phyloP scores from a whole-genome alignment of 2,888 invertebrate species.

The Yponomeuta evonymella region DNA sequence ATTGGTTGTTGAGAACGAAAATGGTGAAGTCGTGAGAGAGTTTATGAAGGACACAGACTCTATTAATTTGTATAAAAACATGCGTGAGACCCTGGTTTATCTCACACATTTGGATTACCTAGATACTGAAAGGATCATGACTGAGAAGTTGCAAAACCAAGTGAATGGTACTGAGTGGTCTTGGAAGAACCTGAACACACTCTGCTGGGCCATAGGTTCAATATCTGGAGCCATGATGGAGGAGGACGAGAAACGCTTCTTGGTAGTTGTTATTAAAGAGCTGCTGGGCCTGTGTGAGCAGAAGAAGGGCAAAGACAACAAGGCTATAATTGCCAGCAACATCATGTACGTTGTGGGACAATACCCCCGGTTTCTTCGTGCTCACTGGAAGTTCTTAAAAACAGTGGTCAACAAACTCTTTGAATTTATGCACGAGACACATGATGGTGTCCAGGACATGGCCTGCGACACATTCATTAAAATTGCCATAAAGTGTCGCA shows the following conservation, averaged over 20 bases:
- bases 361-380: slow-evolving; percentile 97
- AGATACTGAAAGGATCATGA: slow-evolving; percentile 99
- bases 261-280: slow-evolving; percentile 99
- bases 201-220: slow-evolving; percentile 99
- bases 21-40: slow-evolving; percentile 98
- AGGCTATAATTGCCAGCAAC: slow-evolving; percentile 99
- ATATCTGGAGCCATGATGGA: slow-evolving; percentile 99
- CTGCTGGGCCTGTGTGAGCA: slow-evolving; percentile 97
- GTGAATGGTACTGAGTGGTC: slow-evolving; percentile 99
- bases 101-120: slow-evolving; percentile 98
- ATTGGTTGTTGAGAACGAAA: slow-evolving; percentile 99
- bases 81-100: slow-evolving; percentile 98
- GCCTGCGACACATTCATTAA: slow-evolving; percentile 99
- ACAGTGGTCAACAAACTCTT: slow-evolving; percentile 99
- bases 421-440: slow-evolving; percentile 99
- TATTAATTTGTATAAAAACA: slow-evolving; percentile 99
- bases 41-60: slow-evolving; percentile 99
- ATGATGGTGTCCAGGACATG: slow-evolving; percentile 99
- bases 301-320: slow-evolving; percentile 99
- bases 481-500: slow-evolving; percentile 97
- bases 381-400: slow-evolving; percentile 99
- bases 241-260: slow-evolving; percentile 98
- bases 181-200: slow-evolving; percentile 99
- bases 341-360: slow-evolving; percentile 99
- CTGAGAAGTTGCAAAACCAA: slow-evolving; percentile 97